Evolutionary conservation across 2,113 vertebrate species (phyloP).

Genomic region (Caretta caretta): DNA sequence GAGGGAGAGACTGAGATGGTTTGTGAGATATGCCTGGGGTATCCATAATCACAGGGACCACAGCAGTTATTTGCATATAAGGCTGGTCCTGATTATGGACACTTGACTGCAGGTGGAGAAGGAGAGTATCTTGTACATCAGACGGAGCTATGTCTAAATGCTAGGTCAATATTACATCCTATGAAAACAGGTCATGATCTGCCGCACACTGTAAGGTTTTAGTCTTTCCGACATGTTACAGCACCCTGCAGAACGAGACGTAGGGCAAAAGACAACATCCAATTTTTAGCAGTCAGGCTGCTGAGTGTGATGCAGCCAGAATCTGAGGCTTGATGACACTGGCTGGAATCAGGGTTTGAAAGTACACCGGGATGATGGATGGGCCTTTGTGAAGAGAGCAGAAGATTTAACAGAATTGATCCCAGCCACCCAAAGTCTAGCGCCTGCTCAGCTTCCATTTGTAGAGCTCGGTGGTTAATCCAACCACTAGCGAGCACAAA

Average conservation of each 20-base stretch:
- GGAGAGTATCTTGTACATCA: neutral
- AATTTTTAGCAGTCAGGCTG: neutral
- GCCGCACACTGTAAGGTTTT: neutral
- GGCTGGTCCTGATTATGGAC: neutral
- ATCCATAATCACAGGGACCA: neutral
- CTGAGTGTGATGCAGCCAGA: neutral
- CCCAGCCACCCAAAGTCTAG: neutral
- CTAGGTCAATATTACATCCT: neutral
- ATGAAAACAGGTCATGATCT: neutral
- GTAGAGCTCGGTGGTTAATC: neutral
- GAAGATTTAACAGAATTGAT: neutral
- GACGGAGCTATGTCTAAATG: neutral
- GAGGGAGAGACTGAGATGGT: neutral
- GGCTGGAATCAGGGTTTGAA: neutral
- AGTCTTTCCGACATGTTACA: neutral
- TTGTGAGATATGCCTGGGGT: fast-evolving
- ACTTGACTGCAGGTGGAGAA: neutral
- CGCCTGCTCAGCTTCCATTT: neutral
- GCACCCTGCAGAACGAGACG: neutral
- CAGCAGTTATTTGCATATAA: neutral
- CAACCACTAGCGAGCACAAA: neutral
- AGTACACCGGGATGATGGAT: fast-evolving
- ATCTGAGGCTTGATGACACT: neutral
- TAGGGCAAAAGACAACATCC: neutral
- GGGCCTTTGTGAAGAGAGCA: neutral